These are phyloP conservation scores for Saxidomus purpurata DNA, from an alignment of 1,140 invertebrate genomes.

Conservation along the genomic window DNA sequence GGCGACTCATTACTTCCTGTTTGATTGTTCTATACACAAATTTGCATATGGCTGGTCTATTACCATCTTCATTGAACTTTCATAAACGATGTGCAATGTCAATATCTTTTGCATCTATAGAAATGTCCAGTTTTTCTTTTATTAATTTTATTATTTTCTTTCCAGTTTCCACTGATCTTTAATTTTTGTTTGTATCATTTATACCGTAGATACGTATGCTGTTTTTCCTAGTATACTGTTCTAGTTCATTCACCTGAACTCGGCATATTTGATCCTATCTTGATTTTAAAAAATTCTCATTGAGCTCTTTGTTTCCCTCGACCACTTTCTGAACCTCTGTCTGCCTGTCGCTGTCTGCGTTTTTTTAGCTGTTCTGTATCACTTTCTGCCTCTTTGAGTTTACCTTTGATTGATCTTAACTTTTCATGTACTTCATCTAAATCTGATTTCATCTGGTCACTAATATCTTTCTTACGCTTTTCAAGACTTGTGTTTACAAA, in stretches of 20 bases:
- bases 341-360: too few species aligned
- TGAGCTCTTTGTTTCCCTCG: too few species aligned
- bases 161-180: not conserved
- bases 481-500: too few species aligned
- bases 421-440: too few species aligned
- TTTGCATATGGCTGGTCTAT: constrained; percentile 11
- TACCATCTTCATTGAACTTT: not conserved
- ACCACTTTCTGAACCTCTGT: too few species aligned
- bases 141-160: not conserved
- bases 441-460: too few species aligned
- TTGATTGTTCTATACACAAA: not conserved
- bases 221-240: constrained; percentile 11
- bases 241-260: not conserved
- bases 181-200: not conserved
- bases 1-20: not conserved
- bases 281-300: too few species aligned
- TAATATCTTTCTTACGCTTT: too few species aligned
- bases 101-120: not conserved
- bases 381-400: too few species aligned
- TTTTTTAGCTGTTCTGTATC: too few species aligned
- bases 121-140: not conserved
- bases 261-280: too few species aligned
- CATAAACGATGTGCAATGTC: not conserved
- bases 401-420: too few species aligned
- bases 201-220: not conserved